phyloP scores from a whole-genome alignment of 2,888 invertebrate genomes.

The Nemoura dubitans region DNA sequence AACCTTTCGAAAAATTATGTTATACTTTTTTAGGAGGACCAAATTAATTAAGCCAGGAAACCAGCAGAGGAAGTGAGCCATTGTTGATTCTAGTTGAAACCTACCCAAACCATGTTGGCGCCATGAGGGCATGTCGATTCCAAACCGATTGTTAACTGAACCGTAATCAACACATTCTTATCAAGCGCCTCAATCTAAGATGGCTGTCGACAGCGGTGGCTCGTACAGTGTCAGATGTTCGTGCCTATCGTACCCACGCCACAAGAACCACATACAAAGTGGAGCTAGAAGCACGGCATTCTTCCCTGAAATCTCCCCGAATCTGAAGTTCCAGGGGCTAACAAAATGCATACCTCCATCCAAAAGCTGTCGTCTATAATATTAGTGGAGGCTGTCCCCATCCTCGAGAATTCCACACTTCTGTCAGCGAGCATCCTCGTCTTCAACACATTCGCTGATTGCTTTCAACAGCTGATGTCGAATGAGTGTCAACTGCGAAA shows the following conservation, averaged over 20 bases:
- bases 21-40: not conserved
- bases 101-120: constrained; percentile 12
- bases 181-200: not conserved
- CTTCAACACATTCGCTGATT: constrained; percentile 20
- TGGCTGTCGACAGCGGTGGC: not conserved
- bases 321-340: not conserved
- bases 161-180: not conserved
- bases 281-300: not conserved
- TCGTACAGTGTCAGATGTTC: not conserved
- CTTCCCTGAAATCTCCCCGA: not conserved
- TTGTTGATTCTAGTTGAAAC: not conserved
- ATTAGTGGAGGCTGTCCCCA: not conserved
- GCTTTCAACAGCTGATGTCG: constrained; percentile 1
- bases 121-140: not conserved
- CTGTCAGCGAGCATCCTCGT: constrained; percentile 9
- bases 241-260: not conserved
- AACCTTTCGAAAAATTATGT: not conserved
- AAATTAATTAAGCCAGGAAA: not conserved
- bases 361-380: constrained; percentile 29
- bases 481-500: constrained; percentile 27
- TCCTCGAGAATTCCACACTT: constrained; percentile 15
- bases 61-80: not conserved
- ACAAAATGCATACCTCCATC: constrained; percentile 18
- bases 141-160: not conserved
- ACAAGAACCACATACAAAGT: not conserved